Base-by-base conservation (phyloP, 1,140 invertebrate species). In the Pachypsylla venusta region DNA sequence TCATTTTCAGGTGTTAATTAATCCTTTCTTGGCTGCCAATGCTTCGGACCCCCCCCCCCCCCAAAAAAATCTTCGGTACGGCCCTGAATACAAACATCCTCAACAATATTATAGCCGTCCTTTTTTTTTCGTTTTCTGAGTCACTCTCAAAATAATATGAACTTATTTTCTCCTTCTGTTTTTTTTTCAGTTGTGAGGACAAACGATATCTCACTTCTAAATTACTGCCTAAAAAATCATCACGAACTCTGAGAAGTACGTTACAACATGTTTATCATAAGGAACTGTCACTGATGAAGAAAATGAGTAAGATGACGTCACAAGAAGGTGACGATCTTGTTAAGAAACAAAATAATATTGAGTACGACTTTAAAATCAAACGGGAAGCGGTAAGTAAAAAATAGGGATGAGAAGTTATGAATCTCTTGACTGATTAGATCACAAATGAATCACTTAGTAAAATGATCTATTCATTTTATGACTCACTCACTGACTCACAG, bases 141-240 rank as follows among this genome's bases (percentile, higher is more conserved):
- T n/a, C n/a, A n/a, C n/a, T n/a, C n/a, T n/a, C n/a, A n/a, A n/a
- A n/a, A n/a, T n/a, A n/a, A n/a, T n/a, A n/a, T n/a, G n/a, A n/a
- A n/a, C n/a, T n/a, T n/a, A n/a, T n/a, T n/a, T n/a, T n/a, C n/a
- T n/a, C n/a, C n/a, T n/a, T n/a, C n/a, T n/a, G n/a, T n/a, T n/a
- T n/a, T n/a, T n/a, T n/a, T n/a, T n/a, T n/a, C 66, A 89, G 86
- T 57, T 89, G 89, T 67, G 93, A 96, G 68, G 84, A 90, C 59
- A 93, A 93, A 68, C 81, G 82, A 63, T 78, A 83, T 69, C 77
- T 95, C 58, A 87, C 79, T 53, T 74, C 80, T 0, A 95, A 95
- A 74, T 67, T 95, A 20, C 73, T 97, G 64, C 93, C 93, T 2
- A 96, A 95, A 74, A 84, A 88, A 69, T 81, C 93, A 53, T 81